phyloP scores from a whole-genome alignment of 1,140 invertebrate species.

The Parasteatoda tepidariorum region DNA sequence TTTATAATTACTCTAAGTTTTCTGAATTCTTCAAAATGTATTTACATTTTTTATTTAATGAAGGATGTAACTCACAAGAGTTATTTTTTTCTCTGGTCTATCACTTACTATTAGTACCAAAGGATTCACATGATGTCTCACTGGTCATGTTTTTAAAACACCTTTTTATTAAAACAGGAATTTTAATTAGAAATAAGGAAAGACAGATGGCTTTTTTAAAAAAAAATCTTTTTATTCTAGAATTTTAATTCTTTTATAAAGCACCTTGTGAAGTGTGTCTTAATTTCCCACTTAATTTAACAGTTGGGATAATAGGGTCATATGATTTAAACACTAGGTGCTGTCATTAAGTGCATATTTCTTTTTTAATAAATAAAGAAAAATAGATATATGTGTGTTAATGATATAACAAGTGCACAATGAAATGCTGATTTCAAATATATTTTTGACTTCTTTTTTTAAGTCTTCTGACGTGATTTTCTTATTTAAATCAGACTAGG shows the following conservation, averaged over 20 bases:
- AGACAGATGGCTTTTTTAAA: constrained; percentile 10
- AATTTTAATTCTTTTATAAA: constrained; percentile 8
- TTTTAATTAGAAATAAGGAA: no score
- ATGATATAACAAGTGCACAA: constrained; percentile 60
- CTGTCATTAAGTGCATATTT: constrained; percentile 30
- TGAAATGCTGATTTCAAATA: constrained; percentile 51
- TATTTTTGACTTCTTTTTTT: constrained; percentile 47
- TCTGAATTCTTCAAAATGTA: no score
- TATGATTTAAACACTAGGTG: constrained; percentile 48
- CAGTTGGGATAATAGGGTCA: neutral
- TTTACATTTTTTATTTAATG: no score
- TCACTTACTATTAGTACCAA: no score
- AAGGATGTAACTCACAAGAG: no score
- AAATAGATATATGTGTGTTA: constrained; percentile 58
- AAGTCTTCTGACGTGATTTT: constrained; percentile 9
- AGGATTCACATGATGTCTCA: no score
- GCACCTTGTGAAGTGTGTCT: constrained; percentile 50
- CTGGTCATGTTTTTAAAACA: no score
- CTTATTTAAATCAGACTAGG: constrained; percentile 43
- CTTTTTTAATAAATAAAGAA: constrained; percentile 36
- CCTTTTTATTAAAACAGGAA: no score
- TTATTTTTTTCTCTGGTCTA: no score
- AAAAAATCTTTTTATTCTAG: constrained; percentile 10
- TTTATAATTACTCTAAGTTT: no score
- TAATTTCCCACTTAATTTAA: constrained; percentile 9